Conservation (phyloP, 2,113 vertebrate genomes). For the Gracilinanus agilis region DNA sequence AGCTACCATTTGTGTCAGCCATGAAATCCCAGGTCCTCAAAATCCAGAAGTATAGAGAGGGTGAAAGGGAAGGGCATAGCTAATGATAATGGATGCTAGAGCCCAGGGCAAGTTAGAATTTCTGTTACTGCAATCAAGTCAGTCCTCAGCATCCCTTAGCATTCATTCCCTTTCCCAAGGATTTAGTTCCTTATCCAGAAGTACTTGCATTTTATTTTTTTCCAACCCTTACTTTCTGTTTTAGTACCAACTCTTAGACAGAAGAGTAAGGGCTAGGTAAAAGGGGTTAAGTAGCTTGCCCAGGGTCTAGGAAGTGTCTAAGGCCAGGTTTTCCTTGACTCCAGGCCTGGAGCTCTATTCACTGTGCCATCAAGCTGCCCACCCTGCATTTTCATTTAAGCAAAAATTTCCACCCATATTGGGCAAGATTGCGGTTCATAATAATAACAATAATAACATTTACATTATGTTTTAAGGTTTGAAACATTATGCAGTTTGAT, state of each 20-base stretch:
- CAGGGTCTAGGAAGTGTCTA: no score
- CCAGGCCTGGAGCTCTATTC: no score
- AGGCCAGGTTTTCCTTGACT: no score
- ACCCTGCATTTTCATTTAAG: no score
- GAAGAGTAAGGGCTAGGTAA: no score
- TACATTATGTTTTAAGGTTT: neutral
- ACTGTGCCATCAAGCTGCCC: no score
- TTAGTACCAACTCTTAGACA: no score
- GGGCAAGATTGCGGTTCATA: neutral
- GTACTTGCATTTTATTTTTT: neutral
- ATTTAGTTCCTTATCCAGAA: neutral
- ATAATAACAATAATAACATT: neutral
- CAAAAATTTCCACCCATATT: neutral
- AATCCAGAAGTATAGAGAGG: neutral
- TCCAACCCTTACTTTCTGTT: neutral
- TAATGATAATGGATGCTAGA: neutral
- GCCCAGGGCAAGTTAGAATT: neutral
- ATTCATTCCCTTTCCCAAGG: neutral
- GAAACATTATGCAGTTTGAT: neutral
- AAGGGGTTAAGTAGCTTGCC: no score
- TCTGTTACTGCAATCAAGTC: neutral
- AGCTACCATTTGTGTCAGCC: neutral
- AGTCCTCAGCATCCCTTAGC: neutral
- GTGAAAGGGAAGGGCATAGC: neutral
- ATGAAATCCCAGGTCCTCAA: neutral